Percentiles rank a stretch among this genome's conserved stretches.
These are phyloP conservation scores for Sogatella furcifera DNA, from an alignment of 1,140 invertebrate genomes.

Conservation along the genomic window DNA sequence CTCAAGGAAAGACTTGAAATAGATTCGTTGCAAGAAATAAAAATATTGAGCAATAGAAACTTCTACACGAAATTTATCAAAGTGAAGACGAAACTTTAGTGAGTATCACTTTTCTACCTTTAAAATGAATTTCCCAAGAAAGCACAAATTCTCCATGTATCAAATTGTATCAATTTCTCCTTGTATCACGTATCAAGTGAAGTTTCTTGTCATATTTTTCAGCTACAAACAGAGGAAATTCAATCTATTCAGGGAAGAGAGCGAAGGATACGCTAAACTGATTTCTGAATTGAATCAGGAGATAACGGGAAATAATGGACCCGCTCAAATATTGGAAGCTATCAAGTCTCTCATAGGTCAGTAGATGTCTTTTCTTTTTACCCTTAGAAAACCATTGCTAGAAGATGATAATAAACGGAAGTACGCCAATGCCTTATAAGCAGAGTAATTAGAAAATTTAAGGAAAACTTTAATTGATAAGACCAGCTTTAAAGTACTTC, in stretches of 20 bases:
- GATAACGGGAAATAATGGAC: conserved; percentile 48
- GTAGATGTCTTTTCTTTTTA: conserved; percentile 13
- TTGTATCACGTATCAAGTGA: too few species aligned
- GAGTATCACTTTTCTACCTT: conserved; percentile 39
- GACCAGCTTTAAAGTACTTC: too few species aligned
- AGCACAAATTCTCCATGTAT: too few species aligned
- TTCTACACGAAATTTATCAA: conserved; percentile 96
- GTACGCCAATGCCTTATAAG: too few species aligned
- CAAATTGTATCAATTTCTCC: too few species aligned
- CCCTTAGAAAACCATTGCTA: too few species aligned
- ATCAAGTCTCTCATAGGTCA: conserved; percentile 88
- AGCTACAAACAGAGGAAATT: conserved; percentile 99
- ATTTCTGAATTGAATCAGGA: conserved; percentile 93
- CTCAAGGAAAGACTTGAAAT: conserved; percentile 88
- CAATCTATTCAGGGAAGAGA: conserved; percentile 96
- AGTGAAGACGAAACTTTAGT: conserved; percentile 96
- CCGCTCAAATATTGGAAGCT: conserved; percentile 60
- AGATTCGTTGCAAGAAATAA: conserved; percentile 83
- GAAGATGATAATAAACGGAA: too few species aligned
- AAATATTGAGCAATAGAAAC: conserved; percentile 81
- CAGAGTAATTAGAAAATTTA: too few species aligned
- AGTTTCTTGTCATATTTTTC: conserved; percentile 34
- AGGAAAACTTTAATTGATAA: too few species aligned
- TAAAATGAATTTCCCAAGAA: too few species aligned
- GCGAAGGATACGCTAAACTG: conserved; percentile 96